Percentiles rank a stretch among this genome's conserved stretches.
Conservation (phyloP, 2,888 invertebrate species). For the Ectropis crepuscularia region DNA sequence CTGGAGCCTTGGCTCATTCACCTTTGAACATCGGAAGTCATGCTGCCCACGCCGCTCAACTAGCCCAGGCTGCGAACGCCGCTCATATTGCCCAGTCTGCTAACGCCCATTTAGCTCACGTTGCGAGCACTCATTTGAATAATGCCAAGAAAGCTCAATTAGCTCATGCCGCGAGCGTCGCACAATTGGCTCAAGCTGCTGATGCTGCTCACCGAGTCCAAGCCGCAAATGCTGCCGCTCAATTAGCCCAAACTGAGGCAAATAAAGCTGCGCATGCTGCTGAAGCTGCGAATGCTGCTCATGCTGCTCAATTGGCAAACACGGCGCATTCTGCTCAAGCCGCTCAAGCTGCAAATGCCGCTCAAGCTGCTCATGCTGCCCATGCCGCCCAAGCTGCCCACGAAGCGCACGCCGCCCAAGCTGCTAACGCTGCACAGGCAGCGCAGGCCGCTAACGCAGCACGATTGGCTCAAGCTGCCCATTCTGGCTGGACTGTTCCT, state of each 20-base stretch:
- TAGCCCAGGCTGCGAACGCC: slow-evolving; percentile 34
- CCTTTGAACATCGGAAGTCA: slow-evolving; percentile 34
- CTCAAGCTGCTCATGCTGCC: slow-evolving; percentile 37
- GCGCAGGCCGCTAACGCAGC: slow-evolving; percentile 36
- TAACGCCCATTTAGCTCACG: slow-evolving; percentile 39
- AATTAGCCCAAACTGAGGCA: slow-evolving; percentile 31
- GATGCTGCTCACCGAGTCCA: slow-evolving; percentile 24
- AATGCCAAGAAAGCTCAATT: slow-evolving; percentile 32
- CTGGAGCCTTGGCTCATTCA: slow-evolving; percentile 27
- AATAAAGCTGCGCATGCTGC: slow-evolving; percentile 34
- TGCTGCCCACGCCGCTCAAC: slow-evolving; percentile 38
- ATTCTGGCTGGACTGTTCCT: slow-evolving; percentile 30
- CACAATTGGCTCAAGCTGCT: slow-evolving; percentile 32
- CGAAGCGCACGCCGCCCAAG: slow-evolving; percentile 33
- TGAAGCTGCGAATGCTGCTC: slow-evolving; percentile 39
- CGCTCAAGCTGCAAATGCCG: slow-evolving; percentile 38
- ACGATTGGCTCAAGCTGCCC: slow-evolving; percentile 35
- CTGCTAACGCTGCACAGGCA: slow-evolving; percentile 30
- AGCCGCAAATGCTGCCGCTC: slow-evolving; percentile 27
- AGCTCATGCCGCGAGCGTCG: slow-evolving; percentile 31
- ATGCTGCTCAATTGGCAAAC: slow-evolving; percentile 29
- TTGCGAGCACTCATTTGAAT: slow-evolving; percentile 29
- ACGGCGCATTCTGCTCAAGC: slow-evolving; percentile 38
- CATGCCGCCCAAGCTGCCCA: slow-evolving; percentile 34
- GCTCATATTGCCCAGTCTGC: slow-evolving; percentile 39